These are phyloP conservation scores for Coregonus ussuriensis DNA, from an alignment of 2,797 vertebrate genomes.

Conservation along the genomic window DNA sequence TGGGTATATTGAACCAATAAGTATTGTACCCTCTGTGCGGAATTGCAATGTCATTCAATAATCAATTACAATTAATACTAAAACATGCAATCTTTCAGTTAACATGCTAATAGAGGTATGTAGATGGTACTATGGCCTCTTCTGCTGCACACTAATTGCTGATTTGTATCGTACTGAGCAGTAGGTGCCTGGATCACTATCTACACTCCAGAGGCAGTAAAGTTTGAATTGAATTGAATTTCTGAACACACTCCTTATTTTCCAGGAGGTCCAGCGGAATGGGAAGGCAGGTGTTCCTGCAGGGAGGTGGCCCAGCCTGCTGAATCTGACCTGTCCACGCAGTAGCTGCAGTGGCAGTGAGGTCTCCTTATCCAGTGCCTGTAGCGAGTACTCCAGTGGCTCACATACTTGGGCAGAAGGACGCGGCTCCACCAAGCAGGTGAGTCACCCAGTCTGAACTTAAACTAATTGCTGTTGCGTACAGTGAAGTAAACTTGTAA, in stretches of 20 bases:
- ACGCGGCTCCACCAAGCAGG: conserved; percentile 82
- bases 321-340: conserved; percentile 80
- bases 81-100: too few relatives aligned
- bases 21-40: not conserved
- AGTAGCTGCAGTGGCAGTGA: conserved; percentile 88
- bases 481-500: not conserved
- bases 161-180: too few relatives aligned
- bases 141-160: too few relatives aligned
- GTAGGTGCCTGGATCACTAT: too few relatives aligned
- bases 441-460: conserved; percentile 38
- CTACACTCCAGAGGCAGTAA: too few relatives aligned
- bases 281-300: conserved; percentile 75
- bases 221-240: not conserved
- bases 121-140: too few relatives aligned
- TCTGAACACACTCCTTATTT: conserved; percentile 22
- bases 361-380: conserved; percentile 85
- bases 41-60: too few relatives aligned
- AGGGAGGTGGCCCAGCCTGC: conserved; percentile 79
- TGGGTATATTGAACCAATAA: not conserved
- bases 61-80: too few relatives aligned
- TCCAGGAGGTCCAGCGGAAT: conserved; percentile 82
- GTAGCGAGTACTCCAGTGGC: conserved; percentile 87
- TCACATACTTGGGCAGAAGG: conserved; percentile 88
- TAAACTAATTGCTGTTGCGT: not conserved
- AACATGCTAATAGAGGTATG: too few relatives aligned